Base-by-base conservation (phyloP, 1,140 invertebrate genomes). In the Nephila pilipes region DNA sequence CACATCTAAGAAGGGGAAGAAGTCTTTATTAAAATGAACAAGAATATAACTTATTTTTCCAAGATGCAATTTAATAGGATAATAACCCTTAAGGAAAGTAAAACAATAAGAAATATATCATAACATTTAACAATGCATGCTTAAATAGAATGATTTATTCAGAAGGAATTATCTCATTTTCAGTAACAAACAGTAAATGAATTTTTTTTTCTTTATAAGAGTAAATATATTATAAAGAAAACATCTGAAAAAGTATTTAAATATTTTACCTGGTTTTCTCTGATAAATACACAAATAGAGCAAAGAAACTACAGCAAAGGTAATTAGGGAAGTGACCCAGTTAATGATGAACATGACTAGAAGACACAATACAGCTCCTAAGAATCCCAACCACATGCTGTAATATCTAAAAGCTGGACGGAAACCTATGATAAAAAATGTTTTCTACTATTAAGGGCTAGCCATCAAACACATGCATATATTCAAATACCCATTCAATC, bases 281-380 rank as follows among this genome's bases (percentile, higher is more conserved):
- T 95, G 94, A 16, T 95, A 94, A 20, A 96, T 95, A 90, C 95
- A 96, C 16, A 96, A 85, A 94, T 96, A 96, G 0, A 96, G 94
- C n/a, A 94, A 94, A 18, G 95, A 94, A 54, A 96, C 95, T 83
- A 96, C 94, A n/a, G 95, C 94, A 94, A 96, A 96, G 0, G 96
- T 96, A 46, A 96, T 93, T 4, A 96, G 94, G 10, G 96, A 96
- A n/a, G 96, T 96, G 94, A 95, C 95, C 96, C 96, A 97, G 93
- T 96, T 96, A 90, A 97, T 96, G 8, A 97, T 94, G 93, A 97
- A 97, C 96, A 97, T 97, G 25, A 96, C 95, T 16, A 94, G 95
- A 22, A 96, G 94, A 94, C 96, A 97, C 0, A 96, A 93, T 29
- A 96, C 54, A 3, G 96, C 95, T 38, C 96, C 96, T 65, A 96